Conservation (phyloP, 2,113 vertebrate species). For the Cavia aperea region DNA sequence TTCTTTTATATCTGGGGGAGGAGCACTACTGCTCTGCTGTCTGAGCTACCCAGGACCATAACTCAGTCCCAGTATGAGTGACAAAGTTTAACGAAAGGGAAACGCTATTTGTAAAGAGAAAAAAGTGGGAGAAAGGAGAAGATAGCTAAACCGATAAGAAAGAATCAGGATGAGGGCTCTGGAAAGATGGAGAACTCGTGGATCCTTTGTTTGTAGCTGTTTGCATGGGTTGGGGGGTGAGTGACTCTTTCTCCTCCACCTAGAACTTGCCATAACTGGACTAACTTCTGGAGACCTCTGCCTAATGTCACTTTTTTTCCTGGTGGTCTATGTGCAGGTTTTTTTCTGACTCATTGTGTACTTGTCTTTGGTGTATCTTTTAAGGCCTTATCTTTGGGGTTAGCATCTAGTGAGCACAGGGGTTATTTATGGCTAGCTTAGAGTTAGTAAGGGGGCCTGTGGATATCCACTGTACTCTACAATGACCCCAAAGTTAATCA, state of each 20-base stretch:
- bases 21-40: not conserved
- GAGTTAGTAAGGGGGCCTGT: not conserved
- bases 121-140: not conserved
- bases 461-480: not conserved
- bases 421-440: not conserved
- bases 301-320: not conserved
- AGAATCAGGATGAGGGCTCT: not conserved
- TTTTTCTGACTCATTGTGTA: not conserved
- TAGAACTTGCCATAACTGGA: not conserved
- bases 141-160: not conserved
- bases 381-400: not conserved
- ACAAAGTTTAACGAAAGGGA: not conserved
- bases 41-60: not conserved
- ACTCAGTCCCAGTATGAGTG: not conserved
- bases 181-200: not conserved
- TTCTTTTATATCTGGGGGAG: not conserved
- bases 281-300: not conserved
- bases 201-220: not conserved
- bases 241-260: not conserved
- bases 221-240: not conserved
- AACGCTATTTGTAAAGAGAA: not conserved
- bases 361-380: not conserved
- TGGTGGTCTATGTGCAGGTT: not conserved
- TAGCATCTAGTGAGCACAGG: not conserved
- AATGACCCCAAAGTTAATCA: not conserved